phyloP scores from a whole-genome alignment of 1,140 invertebrate genomes.

The Diorhabda sublineata region DNA sequence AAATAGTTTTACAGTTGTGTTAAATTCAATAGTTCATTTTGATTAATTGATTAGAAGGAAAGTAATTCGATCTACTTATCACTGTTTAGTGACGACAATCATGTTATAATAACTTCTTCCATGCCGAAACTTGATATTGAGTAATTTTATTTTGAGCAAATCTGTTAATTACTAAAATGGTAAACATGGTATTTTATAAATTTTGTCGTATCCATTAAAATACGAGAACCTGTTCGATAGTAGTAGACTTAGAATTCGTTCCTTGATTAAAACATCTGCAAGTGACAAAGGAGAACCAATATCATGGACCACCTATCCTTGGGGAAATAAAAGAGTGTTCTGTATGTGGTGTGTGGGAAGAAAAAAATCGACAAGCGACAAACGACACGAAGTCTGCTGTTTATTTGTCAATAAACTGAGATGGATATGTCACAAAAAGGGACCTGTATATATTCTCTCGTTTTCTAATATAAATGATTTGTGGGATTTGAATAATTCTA shows the following conservation, averaged over 20 bases:
- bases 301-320: conserved; percentile 24
- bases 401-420: neutral
- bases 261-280: conserved; percentile 34
- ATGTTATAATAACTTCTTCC: too few species aligned
- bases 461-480: neutral
- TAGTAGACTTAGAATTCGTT: conserved; percentile 1
- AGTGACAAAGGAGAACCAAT: conserved; percentile 34
- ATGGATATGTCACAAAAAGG: neutral
- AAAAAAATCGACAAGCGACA: neutral
- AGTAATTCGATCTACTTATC: too few species aligned
- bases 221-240: neutral
- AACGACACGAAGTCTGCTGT: neutral
- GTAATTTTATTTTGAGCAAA: too few species aligned
- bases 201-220: too few species aligned
- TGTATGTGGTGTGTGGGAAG: neutral
- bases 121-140: too few species aligned
- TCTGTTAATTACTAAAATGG: too few species aligned
- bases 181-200: too few species aligned
- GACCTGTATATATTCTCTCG: neutral
- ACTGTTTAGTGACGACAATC: too few species aligned
- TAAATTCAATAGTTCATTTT: too few species aligned
- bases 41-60: too few species aligned
- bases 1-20: too few species aligned
- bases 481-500: too few species aligned
- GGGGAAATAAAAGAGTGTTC: conserved; percentile 13